Conservation (phyloP, 1,140 invertebrate genomes). For the Pachyrhynchus sulphureomaculatus region DNA sequence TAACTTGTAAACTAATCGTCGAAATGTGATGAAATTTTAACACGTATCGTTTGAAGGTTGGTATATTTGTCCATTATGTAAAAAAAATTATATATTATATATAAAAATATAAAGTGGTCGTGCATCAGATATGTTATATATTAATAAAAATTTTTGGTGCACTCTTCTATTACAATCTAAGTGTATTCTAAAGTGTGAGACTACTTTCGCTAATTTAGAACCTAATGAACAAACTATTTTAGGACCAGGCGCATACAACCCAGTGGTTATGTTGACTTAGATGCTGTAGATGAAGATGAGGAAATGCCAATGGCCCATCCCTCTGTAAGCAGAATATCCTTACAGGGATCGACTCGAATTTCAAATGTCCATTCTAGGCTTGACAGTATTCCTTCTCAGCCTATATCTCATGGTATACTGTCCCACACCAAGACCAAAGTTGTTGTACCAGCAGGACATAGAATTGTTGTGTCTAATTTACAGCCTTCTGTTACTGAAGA, state of each 20-base stretch:
- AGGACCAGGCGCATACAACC: slow-evolving; percentile 26
- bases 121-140: no score
- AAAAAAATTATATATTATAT: no score
- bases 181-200: not conserved
- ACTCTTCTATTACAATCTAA: no score
- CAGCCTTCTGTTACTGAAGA: slow-evolving; percentile 81
- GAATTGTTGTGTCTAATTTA: slow-evolving; percentile 86
- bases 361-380: slow-evolving; percentile 54
- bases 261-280: slow-evolving; percentile 43
- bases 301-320: slow-evolving; percentile 41
- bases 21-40: no score
- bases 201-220: not conserved
- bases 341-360: slow-evolving; percentile 36
- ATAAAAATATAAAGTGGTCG: no score
- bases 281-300: slow-evolving; percentile 52
- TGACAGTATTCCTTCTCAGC: slow-evolving; percentile 52
- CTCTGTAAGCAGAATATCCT: slow-evolving; percentile 28
- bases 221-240: no score
- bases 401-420: slow-evolving; percentile 55
- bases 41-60: no score
- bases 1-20: no score
- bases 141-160: no score
- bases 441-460: slow-evolving; percentile 61
- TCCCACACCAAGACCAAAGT: slow-evolving; percentile 55
- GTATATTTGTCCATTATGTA: no score